Base-by-base conservation (phyloP, 92 coral and sea anemone genomes). In the Meandrina meandrites region DNA sequence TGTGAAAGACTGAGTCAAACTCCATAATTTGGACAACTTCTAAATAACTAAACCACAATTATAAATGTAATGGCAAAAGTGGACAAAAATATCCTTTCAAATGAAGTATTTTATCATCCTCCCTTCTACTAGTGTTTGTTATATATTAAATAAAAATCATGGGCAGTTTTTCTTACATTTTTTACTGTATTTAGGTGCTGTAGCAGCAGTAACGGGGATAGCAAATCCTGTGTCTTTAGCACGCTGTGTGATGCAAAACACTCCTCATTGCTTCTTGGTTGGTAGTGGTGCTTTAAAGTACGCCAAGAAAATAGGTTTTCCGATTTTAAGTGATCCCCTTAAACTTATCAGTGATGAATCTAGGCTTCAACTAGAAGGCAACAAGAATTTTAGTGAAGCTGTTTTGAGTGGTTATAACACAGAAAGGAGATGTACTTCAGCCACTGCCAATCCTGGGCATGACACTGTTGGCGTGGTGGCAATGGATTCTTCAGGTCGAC, bases 401-500 rank as follows among this genome's bases (percentile, higher is more conserved):
- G 89, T 86, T 7, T 18, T 69, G 69, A 79, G 57, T 34, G 10
- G 85, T 69, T 86, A 31, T 27, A 86, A 86, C 36, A 86, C 89
- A 4, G 17, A 76, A 17, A 36, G 27, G 48, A 16, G 73, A 12
- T 31, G 17, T 9, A 16, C 13, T n/a, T 2, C 28, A 21, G 0
- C 32, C 51, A 27, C 22, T 48, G 66, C 27, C 32, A 79, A 79
- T 50, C 27, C 76, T 16, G 88, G 86, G 31, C 98, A 97, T 79
- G 99, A 97, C 89, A 97, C 99, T 53, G 99, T 97, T 45, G 99
- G 99, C 50, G 99, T 97, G 17, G 99, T 97, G 66, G 99, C 98
- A 62, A 90, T 97, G 94, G 99, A 97, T 88, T 53, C 89, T 19
- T 85, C 77, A 62, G 98, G 99, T 37, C 87, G 83, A 66, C 86